These are phyloP conservation scores for Thereva unica DNA, from an alignment of 2,888 invertebrate genomes.

Conservation along the genomic window DNA sequence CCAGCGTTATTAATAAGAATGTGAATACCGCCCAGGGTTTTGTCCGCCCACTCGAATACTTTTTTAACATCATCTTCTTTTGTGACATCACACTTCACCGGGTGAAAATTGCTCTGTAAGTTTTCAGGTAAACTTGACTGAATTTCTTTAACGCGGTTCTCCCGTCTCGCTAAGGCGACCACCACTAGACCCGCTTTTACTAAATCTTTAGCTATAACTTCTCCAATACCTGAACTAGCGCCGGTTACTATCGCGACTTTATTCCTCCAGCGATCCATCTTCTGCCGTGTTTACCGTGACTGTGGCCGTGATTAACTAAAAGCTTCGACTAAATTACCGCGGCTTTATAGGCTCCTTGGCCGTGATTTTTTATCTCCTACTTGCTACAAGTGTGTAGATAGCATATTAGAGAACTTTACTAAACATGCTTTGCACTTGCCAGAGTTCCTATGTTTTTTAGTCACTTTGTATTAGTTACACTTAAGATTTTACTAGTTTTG, in stretches of 20 bases:
- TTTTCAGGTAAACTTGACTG: slow-evolving; percentile 47
- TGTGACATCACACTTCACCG: slow-evolving; percentile 60
- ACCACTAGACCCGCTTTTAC: slow-evolving; percentile 61
- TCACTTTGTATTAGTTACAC: too few relatives aligned
- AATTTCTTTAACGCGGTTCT: slow-evolving; percentile 53
- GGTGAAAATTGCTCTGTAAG: slow-evolving; percentile 52
- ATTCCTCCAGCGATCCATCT: slow-evolving; percentile 64
- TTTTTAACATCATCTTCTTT: slow-evolving; percentile 61
- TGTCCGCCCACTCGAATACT: slow-evolving; percentile 60
- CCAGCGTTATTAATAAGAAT: slow-evolving; percentile 65
- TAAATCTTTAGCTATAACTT: slow-evolving; percentile 57
- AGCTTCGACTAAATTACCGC: too few relatives aligned
- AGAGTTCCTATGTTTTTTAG: too few relatives aligned
- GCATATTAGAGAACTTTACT: too few relatives aligned
- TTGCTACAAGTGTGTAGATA: too few relatives aligned
- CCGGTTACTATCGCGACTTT: slow-evolving; percentile 67
- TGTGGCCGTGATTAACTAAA: neutral
- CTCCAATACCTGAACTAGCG: slow-evolving; percentile 66
- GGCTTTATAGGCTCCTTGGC: too few relatives aligned
- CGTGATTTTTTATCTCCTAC: too few relatives aligned
- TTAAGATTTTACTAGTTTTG: too few relatives aligned
- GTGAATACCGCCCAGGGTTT: slow-evolving; percentile 61
- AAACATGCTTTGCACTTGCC: too few relatives aligned
- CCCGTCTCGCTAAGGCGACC: slow-evolving; percentile 61
- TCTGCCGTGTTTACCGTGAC: neutral